phyloP scores from a whole-genome alignment of 2,797 vertebrate species.

The Rhinichthys osculus region DNA sequence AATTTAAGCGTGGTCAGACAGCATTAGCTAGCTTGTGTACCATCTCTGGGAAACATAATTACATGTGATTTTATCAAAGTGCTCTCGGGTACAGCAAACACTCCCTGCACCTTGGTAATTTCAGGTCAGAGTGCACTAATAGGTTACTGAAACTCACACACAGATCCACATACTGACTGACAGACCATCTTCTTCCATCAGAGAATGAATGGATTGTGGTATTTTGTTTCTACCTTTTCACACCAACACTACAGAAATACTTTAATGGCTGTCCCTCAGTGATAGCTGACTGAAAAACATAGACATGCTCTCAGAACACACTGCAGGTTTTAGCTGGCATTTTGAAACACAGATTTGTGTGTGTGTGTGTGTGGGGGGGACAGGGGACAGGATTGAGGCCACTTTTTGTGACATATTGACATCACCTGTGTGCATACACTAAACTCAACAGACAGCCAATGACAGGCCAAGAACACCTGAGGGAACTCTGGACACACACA shows the following conservation, averaged over 20 bases:
- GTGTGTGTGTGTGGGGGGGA: not conserved
- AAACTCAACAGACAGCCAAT: slow-evolving; percentile 39
- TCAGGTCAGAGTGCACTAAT: not conserved
- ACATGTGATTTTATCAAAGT: slow-evolving; percentile 25
- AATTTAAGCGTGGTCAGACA: slow-evolving; percentile 8
- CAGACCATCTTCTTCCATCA: not conserved
- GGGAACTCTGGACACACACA: not conserved
- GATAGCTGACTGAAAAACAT: not conserved
- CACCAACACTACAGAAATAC: not conserved
- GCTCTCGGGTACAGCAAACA: not conserved
- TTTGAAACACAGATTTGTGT: slow-evolving; percentile 15
- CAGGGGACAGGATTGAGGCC: slow-evolving; percentile 9
- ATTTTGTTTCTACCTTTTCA: slow-evolving; percentile 4
- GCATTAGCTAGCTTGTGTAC: slow-evolving; percentile 7
- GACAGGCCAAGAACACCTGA: slow-evolving; percentile 21
- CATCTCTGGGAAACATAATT: slow-evolving; percentile 26
- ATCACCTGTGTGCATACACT: slow-evolving; percentile 24
- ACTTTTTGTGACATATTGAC: slow-evolving; percentile 42
- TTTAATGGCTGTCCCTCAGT: slow-evolving; percentile 1
- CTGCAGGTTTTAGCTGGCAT: slow-evolving; percentile 31
- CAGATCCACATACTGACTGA: not conserved
- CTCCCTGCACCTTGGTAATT: slow-evolving; percentile 23
- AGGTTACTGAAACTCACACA: slow-evolving; percentile 17
- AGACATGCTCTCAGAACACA: not conserved
- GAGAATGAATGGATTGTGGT: not conserved